Percentiles rank a stretch among this genome's conserved stretches.
Evolutionary conservation across 2,888 invertebrate genomes (phyloP).

Genomic region (Coenonympha glycerion): DNA sequence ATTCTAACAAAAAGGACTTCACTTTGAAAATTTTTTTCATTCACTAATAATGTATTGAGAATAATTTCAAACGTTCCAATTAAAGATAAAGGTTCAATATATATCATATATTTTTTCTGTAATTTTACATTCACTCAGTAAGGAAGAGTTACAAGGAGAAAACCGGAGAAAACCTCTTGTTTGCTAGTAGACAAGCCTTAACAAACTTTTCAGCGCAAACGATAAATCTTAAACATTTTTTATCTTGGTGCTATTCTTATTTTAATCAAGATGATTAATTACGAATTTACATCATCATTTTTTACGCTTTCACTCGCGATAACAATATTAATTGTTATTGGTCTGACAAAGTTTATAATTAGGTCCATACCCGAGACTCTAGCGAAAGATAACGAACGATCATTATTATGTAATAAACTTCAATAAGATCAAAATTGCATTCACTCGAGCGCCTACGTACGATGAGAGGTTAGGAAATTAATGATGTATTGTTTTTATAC

Average conservation of each 20-base stretch:
- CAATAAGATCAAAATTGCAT: slow-evolving; percentile 17
- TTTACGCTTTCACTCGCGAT: slow-evolving; percentile 22
- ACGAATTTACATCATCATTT: slow-evolving; percentile 9
- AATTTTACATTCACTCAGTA: too few species aligned
- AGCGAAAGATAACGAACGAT: slow-evolving; percentile 12
- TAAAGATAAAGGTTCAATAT: too few species aligned
- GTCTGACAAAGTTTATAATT: slow-evolving; percentile 21
- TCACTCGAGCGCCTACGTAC: slow-evolving; percentile 16
- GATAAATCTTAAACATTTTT: slow-evolving; percentile 6
- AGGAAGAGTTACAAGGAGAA: too few species aligned
- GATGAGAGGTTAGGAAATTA: slow-evolving; percentile 10
- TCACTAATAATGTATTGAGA: too few species aligned
- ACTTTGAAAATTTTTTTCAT: too few species aligned
- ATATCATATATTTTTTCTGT: too few species aligned
- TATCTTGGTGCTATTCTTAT: slow-evolving; percentile 8
- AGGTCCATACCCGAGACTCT: slow-evolving; percentile 10
- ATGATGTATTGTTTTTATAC: slow-evolving; percentile 12
- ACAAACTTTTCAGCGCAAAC: not conserved
- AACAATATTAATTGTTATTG: slow-evolving; percentile 12
- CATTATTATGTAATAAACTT: slow-evolving; percentile 18
- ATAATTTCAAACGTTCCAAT: too few species aligned
- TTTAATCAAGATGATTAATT: slow-evolving; percentile 8
- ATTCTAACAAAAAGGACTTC: too few species aligned
- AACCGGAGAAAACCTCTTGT: too few species aligned
- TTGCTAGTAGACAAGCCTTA: too few species aligned